These are phyloP conservation scores for Dolichallabes microphthalmus DNA, from an alignment of 2,113 vertebrate species.

Conservation along the genomic window DNA sequence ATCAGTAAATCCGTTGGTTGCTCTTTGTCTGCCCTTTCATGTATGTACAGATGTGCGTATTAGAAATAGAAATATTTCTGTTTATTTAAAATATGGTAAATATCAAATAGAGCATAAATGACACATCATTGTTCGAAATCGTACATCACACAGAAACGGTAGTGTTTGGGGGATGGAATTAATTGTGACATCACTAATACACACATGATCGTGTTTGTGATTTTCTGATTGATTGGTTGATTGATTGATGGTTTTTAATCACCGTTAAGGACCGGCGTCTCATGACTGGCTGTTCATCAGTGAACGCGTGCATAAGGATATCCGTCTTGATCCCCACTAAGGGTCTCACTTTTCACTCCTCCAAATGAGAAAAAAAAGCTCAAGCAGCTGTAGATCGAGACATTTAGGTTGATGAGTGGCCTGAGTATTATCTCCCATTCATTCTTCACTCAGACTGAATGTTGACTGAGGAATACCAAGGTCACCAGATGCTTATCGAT, in stretches of 20 bases:
- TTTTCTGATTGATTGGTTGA: slow-evolving; percentile 41
- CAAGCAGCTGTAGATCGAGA: not conserved
- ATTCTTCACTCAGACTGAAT: not conserved
- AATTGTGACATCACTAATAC: not conserved
- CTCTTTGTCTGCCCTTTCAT: too few relatives aligned
- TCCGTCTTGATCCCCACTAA: slow-evolving; percentile 49
- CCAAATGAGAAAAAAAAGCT: not conserved
- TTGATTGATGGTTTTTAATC: slow-evolving; percentile 60
- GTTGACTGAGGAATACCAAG: not conserved
- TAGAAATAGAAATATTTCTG: not conserved
- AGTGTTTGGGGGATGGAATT: not conserved
- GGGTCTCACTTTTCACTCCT: slow-evolving; percentile 3
- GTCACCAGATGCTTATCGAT: not conserved
- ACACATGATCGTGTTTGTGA: not conserved
- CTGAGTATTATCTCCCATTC: not conserved
- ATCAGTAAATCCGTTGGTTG: too few relatives aligned
- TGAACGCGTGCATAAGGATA: slow-evolving; percentile 55
- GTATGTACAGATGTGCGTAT: not conserved
- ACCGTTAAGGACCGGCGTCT: slow-evolving; percentile 15
- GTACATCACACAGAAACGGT: not conserved
- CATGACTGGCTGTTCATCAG: slow-evolving; percentile 53
- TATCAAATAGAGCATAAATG: not conserved
- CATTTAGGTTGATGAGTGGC: not conserved
- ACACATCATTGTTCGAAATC: not conserved
- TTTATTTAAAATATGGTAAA: not conserved